Percentiles rank a stretch among this genome's conserved stretches.
Conservation (phyloP, 2,888 invertebrate genomes). For the Sympetrum striolatum region DNA sequence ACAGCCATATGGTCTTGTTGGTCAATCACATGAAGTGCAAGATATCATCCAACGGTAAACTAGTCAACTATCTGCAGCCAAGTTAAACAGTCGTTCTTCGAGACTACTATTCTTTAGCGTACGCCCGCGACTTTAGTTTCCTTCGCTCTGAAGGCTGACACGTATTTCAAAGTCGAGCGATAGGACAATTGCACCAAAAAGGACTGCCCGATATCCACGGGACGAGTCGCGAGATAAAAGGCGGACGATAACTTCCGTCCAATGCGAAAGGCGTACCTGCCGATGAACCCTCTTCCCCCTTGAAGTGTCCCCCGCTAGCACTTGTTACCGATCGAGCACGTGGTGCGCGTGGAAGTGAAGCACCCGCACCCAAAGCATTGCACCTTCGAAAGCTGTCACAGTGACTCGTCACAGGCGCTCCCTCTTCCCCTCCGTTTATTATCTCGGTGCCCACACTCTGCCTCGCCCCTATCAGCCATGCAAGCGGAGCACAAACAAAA, state of each 20-base stretch:
- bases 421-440: not conserved
- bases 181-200: not conserved
- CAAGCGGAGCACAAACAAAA: constrained; percentile 1
- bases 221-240: not conserved
- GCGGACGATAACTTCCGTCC: not conserved
- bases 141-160: not conserved
- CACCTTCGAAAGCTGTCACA: not conserved
- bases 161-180: not conserved
- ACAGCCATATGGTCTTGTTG: too few relatives aligned
- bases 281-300: not conserved
- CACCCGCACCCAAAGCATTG: not conserved
- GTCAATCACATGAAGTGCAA: too few relatives aligned
- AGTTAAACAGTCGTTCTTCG: not conserved
- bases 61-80: not conserved
- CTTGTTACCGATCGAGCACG: not conserved
- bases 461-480: constrained; percentile 14
- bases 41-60: not conserved
- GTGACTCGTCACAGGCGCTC: not conserved
- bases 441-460: constrained; percentile 20
- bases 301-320: not conserved
- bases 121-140: not conserved
- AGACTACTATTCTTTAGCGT: not conserved
- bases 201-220: not conserved
- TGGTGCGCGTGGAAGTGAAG: not conserved
- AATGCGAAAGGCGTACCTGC: not conserved